Conservation (phyloP, 2,797 vertebrate species). For the Microctenopoma steveboyesi region DNA sequence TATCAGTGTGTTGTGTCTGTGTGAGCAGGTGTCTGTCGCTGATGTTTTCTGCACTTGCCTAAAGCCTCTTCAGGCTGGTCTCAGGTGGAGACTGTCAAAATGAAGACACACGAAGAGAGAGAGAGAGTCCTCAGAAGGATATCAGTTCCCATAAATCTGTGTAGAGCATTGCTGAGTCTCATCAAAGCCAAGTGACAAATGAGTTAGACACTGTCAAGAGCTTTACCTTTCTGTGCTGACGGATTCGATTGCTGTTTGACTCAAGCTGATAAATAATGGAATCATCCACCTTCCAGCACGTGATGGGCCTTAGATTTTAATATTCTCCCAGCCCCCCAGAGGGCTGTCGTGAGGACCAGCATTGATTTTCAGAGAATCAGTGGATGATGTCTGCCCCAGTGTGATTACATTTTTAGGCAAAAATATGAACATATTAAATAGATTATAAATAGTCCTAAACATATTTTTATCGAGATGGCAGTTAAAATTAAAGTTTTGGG, state of each 20-base stretch:
- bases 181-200: slow-evolving; percentile 32
- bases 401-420: slow-evolving; percentile 29
- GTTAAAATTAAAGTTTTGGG: slow-evolving; percentile 2
- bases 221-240: slow-evolving; percentile 38
- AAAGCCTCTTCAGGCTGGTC: slow-evolving; percentile 20
- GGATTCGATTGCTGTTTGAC: slow-evolving; percentile 38
- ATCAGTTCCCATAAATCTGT: slow-evolving; percentile 30
- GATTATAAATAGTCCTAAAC: background rate
- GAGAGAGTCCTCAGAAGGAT: slow-evolving; percentile 2
- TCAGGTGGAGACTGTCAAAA: slow-evolving; percentile 38
- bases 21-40: slow-evolving; percentile 19
- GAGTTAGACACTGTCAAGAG: slow-evolving; percentile 13
- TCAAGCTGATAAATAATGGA: slow-evolving; percentile 38
- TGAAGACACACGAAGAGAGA: background rate
- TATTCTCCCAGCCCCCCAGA: slow-evolving; percentile 17
- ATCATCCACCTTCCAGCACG: slow-evolving; percentile 41
- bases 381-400: slow-evolving; percentile 1
- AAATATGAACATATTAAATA: slow-evolving; percentile 2
- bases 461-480: slow-evolving; percentile 1
- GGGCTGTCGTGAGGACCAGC: slow-evolving; percentile 43
- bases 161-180: slow-evolving; percentile 22
- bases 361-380: slow-evolving; percentile 51
- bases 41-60: slow-evolving; percentile 22
- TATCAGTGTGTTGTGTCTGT: slow-evolving; percentile 29
- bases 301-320: slow-evolving; percentile 42